phyloP scores from a whole-genome alignment of 1,140 invertebrate genomes.

The Trialeurodes vaporariorum region DNA sequence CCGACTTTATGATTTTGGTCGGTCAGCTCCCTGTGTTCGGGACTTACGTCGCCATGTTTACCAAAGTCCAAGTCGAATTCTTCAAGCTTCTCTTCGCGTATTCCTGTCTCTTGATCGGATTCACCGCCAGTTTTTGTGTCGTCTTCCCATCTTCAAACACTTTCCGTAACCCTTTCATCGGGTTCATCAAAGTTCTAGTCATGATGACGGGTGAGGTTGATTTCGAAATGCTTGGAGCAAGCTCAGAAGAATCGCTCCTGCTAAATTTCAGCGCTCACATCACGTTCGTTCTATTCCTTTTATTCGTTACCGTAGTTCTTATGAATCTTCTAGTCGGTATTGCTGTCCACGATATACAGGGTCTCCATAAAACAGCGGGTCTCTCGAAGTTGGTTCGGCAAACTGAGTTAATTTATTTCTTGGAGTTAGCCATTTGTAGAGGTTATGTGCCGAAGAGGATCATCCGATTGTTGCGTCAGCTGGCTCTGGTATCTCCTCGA shows the following conservation, averaged over 20 bases:
- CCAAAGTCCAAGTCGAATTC: slow-evolving; percentile 71
- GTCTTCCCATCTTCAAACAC: slow-evolving; percentile 67
- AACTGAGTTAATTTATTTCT: slow-evolving; percentile 61
- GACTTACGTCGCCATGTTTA: slow-evolving; percentile 78
- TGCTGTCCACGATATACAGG: slow-evolving; percentile 67
- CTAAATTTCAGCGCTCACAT: slow-evolving; percentile 57
- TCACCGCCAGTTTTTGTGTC: slow-evolving; percentile 74
- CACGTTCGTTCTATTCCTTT: slow-evolving; percentile 55
- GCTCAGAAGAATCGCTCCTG: slow-evolving; percentile 44
- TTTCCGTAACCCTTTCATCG: slow-evolving; percentile 64
- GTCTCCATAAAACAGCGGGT: slow-evolving; percentile 60
- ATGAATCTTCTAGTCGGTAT: slow-evolving; percentile 73
- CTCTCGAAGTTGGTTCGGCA: slow-evolving; percentile 62
- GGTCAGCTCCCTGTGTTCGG: slow-evolving; percentile 73
- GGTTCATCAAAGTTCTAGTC: slow-evolving; percentile 67
- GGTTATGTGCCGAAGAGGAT: slow-evolving; percentile 53
- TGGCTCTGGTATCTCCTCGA: slow-evolving; percentile 58
- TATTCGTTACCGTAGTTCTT: slow-evolving; percentile 66
- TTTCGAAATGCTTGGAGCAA: slow-evolving; percentile 50
- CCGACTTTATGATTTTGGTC: slow-evolving; percentile 76
- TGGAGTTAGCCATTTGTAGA: slow-evolving; percentile 55
- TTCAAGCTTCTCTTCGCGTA: slow-evolving; percentile 71
- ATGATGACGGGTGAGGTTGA: slow-evolving; percentile 84
- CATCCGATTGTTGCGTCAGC: slow-evolving; percentile 55
- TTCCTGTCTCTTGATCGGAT: slow-evolving; percentile 68